Percentiles rank a stretch among this genome's conserved stretches.
Evolutionary conservation across 1,140 invertebrate species (phyloP).

Genomic region (Eumeta japonica): DNA sequence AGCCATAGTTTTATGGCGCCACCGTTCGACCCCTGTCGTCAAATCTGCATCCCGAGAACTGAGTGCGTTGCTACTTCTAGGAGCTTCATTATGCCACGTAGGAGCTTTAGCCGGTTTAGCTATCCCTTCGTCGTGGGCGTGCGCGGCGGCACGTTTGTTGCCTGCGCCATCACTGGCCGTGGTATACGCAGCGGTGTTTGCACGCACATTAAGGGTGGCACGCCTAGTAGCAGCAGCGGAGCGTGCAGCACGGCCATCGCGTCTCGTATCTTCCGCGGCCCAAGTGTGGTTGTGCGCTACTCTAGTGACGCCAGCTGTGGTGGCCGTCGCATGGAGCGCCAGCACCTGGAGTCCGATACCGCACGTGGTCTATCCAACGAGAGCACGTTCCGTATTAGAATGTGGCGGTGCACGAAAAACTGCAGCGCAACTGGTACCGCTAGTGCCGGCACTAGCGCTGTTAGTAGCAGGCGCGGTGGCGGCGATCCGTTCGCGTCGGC

Average conservation of each 20-base stretch:
- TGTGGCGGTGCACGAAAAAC: conserved; percentile 69
- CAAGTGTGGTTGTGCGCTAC: conserved; percentile 27
- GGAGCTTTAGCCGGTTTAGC: conserved; percentile 68
- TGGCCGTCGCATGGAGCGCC: conserved; percentile 69
- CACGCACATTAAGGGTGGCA: conserved; percentile 16
- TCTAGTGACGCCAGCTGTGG: conserved; percentile 70
- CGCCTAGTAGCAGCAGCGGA: conserved; percentile 13
- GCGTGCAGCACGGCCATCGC: conserved; percentile 6
- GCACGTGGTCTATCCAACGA: conserved; percentile 60
- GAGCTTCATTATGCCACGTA: conserved; percentile 53
- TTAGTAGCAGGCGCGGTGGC: conserved; percentile 80
- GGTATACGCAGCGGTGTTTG: conserved; percentile 17
- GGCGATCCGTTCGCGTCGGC: conserved; percentile 81
- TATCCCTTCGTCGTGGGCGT: conserved; percentile 66
- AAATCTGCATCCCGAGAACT: conserved; percentile 81
- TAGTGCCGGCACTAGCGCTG: conserved; percentile 78
- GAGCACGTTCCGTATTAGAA: conserved; percentile 61
- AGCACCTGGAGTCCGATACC: conserved; percentile 68
- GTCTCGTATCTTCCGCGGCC: conserved; percentile 15
- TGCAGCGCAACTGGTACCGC: conserved; percentile 70
- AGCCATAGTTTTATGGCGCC: conserved; percentile 65
- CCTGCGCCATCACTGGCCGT: conserved; percentile 15
- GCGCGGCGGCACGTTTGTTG: conserved; percentile 44
- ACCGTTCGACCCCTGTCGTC: conserved; percentile 79
- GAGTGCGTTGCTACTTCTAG: conserved; percentile 72